A percentile compares a stretch with the other conserved stretches of the same genome.
Evolutionary conservation across 2,113 vertebrate species (phyloP).

Genomic region (Pontoporia blainvillei): DNA sequence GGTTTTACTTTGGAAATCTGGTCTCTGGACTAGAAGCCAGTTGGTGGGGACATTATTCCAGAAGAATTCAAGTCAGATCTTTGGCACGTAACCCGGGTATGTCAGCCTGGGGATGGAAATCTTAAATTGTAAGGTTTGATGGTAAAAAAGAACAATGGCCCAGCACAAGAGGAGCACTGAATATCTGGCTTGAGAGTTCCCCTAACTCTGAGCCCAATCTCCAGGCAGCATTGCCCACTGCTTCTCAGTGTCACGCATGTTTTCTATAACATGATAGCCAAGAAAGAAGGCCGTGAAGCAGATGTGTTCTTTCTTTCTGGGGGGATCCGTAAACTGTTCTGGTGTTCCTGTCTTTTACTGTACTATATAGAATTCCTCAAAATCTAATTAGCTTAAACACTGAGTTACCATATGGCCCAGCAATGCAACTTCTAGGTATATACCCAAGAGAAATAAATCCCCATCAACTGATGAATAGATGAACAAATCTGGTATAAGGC

Average conservation of each 20-base stretch:
- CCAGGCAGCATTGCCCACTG: not conserved
- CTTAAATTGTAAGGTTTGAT: not conserved
- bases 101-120: not conserved
- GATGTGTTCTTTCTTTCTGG: not conserved
- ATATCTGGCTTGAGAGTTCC: not conserved
- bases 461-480: not conserved
- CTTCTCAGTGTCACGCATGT: not conserved
- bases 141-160: not conserved
- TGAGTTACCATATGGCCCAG: not conserved
- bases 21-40: not conserved
- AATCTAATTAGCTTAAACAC: not conserved
- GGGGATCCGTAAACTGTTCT: not conserved
- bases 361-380: not conserved
- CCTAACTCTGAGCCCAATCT: not conserved
- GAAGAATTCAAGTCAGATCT: not conserved
- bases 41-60: not conserved
- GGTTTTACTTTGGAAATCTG: not conserved
- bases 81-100: not conserved
- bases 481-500: not conserved
- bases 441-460: not conserved
- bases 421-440: not conserved
- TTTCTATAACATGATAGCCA: not conserved
- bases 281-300: not conserved
- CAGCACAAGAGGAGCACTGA: not conserved
- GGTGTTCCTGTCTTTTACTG: not conserved